These are phyloP conservation scores for Microtus richardsoni DNA, from an alignment of 2,113 vertebrate species.

Conservation along the genomic window DNA sequence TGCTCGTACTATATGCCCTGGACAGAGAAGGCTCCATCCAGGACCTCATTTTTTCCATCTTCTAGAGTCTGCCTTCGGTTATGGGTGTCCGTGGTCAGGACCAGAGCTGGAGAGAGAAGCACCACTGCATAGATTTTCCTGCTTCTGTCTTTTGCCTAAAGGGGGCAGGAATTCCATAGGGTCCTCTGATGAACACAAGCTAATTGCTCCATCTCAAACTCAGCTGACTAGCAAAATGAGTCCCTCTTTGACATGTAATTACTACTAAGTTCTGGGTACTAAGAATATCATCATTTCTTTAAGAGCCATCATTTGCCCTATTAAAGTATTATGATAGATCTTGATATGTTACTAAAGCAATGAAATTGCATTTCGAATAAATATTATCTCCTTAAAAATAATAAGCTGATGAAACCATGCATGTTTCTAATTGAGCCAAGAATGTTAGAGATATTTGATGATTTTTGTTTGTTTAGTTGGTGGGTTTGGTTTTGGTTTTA, in stretches of 20 bases:
- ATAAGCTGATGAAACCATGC: background rate
- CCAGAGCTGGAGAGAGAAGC: background rate
- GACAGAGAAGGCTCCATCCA: fast-evolving
- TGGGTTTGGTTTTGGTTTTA: background rate
- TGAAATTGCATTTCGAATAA: conserved; percentile 38
- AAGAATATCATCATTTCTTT: background rate
- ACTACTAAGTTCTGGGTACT: background rate
- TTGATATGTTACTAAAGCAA: background rate
- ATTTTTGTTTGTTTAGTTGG: background rate
- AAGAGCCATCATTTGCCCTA: background rate
- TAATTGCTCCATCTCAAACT: background rate
- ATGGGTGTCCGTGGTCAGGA: background rate
- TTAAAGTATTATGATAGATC: background rate
- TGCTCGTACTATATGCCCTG: background rate
- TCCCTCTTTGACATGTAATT: background rate
- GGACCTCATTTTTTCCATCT: background rate
- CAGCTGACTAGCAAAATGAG: background rate
- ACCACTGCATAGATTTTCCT: background rate
- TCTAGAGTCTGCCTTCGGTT: background rate
- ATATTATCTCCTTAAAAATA: background rate
- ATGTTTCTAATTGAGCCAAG: background rate
- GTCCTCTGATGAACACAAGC: background rate
- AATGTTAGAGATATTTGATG: background rate
- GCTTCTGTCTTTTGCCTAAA: background rate
- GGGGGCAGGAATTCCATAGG: background rate